A percentile compares a stretch with the other conserved stretches of the same genome.
Conservation (phyloP, 2,113 vertebrate species). For the Ceyx cyanopectus region DNA sequence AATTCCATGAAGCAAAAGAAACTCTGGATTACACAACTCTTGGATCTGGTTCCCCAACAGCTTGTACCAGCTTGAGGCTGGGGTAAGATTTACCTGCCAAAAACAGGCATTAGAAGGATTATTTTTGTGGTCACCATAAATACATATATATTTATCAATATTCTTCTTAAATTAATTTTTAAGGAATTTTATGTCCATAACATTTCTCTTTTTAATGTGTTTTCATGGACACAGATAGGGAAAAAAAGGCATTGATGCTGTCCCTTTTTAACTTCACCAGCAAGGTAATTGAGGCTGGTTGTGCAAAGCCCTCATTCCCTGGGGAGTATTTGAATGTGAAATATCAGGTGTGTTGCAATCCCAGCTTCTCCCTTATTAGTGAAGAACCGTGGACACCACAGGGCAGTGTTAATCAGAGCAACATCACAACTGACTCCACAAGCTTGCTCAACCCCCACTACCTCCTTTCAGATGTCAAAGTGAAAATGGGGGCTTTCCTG, state of each 20-base stretch:
- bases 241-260: accelerated
- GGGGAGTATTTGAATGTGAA: neutral
- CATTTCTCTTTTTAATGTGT: neutral
- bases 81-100: neutral
- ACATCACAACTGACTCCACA: neutral
- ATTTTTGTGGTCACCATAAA: neutral
- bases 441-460: neutral
- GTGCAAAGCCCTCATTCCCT: neutral
- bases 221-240: neutral
- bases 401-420: neutral
- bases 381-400: neutral
- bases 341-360: neutral
- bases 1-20: neutral
- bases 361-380: neutral
- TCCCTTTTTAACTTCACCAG: neutral
- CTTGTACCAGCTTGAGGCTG: neutral
- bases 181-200: neutral
- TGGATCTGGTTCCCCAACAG: neutral
- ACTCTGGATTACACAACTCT: neutral
- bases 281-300: neutral
- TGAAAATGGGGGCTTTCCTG: neutral
- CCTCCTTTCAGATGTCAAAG: neutral
- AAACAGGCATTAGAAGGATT: neutral
- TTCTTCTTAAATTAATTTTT: neutral
- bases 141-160: neutral